These are phyloP conservation scores for Temnopleurus reevesii DNA, from an alignment of 53 echinoderm and acorn worm genomes.

Conservation along the genomic window DNA sequence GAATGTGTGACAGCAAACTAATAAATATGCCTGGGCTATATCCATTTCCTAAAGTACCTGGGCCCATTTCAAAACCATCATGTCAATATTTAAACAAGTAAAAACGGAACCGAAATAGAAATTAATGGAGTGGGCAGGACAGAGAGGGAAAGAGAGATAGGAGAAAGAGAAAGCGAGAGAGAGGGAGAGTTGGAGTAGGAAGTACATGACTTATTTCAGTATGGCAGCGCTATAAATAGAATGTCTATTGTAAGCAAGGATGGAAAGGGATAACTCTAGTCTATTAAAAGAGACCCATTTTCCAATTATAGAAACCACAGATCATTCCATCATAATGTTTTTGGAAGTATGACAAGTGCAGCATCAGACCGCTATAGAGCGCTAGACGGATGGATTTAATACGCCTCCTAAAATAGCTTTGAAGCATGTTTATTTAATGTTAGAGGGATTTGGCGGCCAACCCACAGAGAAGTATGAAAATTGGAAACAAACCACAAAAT, in stretches of 20 bases:
- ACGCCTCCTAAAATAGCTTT: not conserved
- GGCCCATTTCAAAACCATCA: not conserved
- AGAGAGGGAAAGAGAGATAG: not conserved
- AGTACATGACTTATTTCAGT: constrained; percentile 35
- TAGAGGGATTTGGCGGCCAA: not conserved
- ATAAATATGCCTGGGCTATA: not conserved
- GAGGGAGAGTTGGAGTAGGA: not conserved
- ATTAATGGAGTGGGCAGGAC: constrained; percentile 41
- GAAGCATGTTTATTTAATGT: no score
- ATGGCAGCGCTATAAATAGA: constrained; percentile 47
- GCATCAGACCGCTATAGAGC: not conserved
- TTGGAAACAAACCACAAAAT: no score
- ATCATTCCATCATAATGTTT: not conserved
- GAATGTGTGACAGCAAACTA: not conserved
- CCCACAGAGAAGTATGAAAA: no score
- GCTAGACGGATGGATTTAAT: not conserved
- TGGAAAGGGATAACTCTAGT: constrained; percentile 13
- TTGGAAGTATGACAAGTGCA: not conserved
- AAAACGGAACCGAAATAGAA: constrained; percentile 45
- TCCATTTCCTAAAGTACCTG: constrained; percentile 26
- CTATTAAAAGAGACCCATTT: constrained; percentile 35
- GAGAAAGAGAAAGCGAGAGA: not conserved
- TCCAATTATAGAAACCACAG: not conserved
- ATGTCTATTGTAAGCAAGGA: constrained; percentile 35
- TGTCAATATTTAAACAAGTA: constrained; percentile 50